Evolutionary conservation across 2,113 vertebrate genomes (phyloP).

Genomic region (Centropristis striata): DNA sequence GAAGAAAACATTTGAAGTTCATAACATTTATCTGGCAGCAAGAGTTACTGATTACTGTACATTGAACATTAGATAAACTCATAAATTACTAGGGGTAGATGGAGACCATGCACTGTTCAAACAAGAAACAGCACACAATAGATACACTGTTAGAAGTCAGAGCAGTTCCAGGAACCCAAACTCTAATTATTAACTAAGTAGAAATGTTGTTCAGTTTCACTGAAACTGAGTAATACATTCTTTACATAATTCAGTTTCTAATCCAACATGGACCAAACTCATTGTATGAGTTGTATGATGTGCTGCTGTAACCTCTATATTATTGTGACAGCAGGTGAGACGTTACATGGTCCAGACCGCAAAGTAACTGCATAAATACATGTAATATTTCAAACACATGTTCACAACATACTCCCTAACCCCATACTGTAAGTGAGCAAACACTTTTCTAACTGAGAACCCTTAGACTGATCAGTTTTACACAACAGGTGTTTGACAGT

Average conservation of each 20-base stretch:
- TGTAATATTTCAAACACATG: neutral
- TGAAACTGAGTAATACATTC: neutral
- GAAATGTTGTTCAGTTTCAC: neutral
- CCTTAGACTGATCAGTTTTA: neutral
- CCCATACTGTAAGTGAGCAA: too few relatives aligned
- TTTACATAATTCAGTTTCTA: neutral
- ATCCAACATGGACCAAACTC: neutral
- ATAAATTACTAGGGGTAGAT: neutral
- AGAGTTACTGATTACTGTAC: neutral
- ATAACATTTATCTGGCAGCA: neutral
- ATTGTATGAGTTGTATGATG: neutral
- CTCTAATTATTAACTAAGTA: constrained; percentile 3
- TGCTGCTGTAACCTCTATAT: too few relatives aligned
- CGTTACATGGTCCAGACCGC: too few relatives aligned
- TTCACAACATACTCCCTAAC: neutral
- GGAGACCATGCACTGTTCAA: neutral
- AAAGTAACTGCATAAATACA: too few relatives aligned
- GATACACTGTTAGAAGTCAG: neutral
- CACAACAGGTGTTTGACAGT: neutral
- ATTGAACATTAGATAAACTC: neutral
- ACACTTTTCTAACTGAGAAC: too few relatives aligned
- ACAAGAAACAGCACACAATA: neutral
- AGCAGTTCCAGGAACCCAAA: neutral
- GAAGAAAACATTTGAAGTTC: too few relatives aligned
- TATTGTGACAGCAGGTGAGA: too few relatives aligned